Base-by-base conservation (phyloP, 2,888 invertebrate genomes). In the Margaritifera margaritifera region DNA sequence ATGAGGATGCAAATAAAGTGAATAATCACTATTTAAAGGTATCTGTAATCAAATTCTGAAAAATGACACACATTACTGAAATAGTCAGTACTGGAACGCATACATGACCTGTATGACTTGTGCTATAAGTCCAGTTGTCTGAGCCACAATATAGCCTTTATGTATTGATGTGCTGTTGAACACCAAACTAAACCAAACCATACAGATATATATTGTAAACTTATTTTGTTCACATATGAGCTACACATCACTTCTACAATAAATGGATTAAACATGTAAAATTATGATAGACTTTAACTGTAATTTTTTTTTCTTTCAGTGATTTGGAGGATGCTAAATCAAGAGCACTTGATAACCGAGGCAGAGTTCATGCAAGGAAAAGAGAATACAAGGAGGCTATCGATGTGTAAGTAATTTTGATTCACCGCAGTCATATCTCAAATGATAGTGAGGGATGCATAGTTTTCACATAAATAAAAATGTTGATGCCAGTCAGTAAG, bases 291-390 rank as follows among this genome's bases (percentile, higher is more conserved):
- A 11, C 42, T 0, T 1, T 8, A 42, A 2, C 2, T 0, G 2
- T 42, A 15, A 42, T 42, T 42, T 11, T 42, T 65, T 67, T 71
- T 53, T 62, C 50, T 78, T 80, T 54, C 78, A 86, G 87, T 77
- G 74, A 80, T 59, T 63, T 86, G 53, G 83, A 84, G 22, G 89
- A 90, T 66, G 85, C 88, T 6, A 86, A 85, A 65, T 88, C 88
- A 6, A 75, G 90, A 69, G 89, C 90, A 8, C 72, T 89, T 66
- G 90, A 90, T 71, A 89, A 88, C 69, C 67, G 89, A 20, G 90
- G 90, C 25, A 79, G 89, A 74, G 88, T 88, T 27, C 85, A 87
- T 78, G 90, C 89, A 4, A 82, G 88, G 72, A 87, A 83, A 79
- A 87, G 87, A 56, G 78, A 89, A 25, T 90, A 80, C 77, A 80